Conservation (phyloP, 2,113 vertebrate genomes). For the Numenius arquata region DNA sequence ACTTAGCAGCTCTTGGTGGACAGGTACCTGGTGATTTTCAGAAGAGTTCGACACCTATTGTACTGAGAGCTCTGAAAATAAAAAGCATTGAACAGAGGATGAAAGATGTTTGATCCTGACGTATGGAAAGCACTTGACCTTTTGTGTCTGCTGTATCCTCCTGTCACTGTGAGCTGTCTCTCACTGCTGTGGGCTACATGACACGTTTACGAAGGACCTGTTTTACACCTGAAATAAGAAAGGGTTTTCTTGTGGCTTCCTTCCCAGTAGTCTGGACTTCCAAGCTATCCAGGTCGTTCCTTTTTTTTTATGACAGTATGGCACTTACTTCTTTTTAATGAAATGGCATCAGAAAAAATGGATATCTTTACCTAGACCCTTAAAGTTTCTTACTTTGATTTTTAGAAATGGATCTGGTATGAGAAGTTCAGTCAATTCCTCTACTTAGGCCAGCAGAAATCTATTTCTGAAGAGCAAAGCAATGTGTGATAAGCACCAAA, state of each 20-base stretch:
- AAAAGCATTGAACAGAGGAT: not conserved
- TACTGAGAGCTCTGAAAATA: not conserved
- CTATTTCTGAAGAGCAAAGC: not conserved
- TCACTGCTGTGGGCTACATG: rapidly evolving
- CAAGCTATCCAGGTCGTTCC: not conserved
- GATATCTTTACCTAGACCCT: not conserved
- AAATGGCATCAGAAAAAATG: rapidly evolving
- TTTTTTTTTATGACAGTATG: not conserved
- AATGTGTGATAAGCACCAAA: not conserved
- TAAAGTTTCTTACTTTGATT: not conserved
- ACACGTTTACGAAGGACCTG: rapidly evolving
- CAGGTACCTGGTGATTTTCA: not conserved
- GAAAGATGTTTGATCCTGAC: not conserved
- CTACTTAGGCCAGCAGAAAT: not conserved
- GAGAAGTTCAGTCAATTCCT: not conserved
- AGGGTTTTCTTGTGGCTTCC: not conserved
- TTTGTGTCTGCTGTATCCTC: not conserved
- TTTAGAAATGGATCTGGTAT: not conserved
- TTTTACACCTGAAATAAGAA: not conserved
- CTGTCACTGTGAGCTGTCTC: not conserved
- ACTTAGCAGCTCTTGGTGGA: not conserved
- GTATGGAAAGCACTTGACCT: not conserved
- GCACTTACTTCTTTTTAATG: not conserved
- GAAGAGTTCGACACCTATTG: not conserved
- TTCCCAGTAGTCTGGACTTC: not conserved